Evolutionary conservation across 2,113 vertebrate species (phyloP), one percentile per base, ranked within the genome.

Genomic region (Propithecus coquereli): DNA sequence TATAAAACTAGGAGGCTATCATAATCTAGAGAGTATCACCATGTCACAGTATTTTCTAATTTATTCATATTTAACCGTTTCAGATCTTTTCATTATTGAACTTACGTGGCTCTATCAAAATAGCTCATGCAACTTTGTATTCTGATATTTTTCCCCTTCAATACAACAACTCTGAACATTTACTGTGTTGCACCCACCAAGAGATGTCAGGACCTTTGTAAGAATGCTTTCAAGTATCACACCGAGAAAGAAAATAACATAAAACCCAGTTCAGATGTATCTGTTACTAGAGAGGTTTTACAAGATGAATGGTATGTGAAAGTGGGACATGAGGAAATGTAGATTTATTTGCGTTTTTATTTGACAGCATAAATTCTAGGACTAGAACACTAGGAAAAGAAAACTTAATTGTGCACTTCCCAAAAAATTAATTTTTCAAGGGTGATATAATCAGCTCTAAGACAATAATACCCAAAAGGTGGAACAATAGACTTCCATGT

Each of bases 21-120:
- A 54, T 52, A 14, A 84, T 92, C 40, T 45, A 79, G 73, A 91
- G 6, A 10, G 11, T 30, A 82, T 57, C 18, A 45, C 30, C 68
- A 80, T n/a, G 61, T 37, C 73, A 85, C 8, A 81, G 61, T 6
- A 43, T 34, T 63, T 80, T 45, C 20, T 54, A 79, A n/a, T 18
- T 54, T 54, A 79, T 66, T 82, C 82, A 73, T 32, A 59, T 63
- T 68, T 74, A 85, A 47, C 59, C 40, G 0, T 73, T 96, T 76
- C 57, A 87, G 68, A 84, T 68, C 47, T 30, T 94, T 47, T 79
- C 43, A 91, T 65, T 96, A 61, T 82, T 80, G 37, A 96, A 57
- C 32, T 65, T 81, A 66, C 14, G 79, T 34, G 57, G 27, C 12
- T 73, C 45, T 85, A 45, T 91, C 66, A 73, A 87, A 96, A 54